Percentiles rank a stretch among this genome's conserved stretches.
Conservation (phyloP, 1,140 invertebrate species). For the Euura saliciscinereae region DNA sequence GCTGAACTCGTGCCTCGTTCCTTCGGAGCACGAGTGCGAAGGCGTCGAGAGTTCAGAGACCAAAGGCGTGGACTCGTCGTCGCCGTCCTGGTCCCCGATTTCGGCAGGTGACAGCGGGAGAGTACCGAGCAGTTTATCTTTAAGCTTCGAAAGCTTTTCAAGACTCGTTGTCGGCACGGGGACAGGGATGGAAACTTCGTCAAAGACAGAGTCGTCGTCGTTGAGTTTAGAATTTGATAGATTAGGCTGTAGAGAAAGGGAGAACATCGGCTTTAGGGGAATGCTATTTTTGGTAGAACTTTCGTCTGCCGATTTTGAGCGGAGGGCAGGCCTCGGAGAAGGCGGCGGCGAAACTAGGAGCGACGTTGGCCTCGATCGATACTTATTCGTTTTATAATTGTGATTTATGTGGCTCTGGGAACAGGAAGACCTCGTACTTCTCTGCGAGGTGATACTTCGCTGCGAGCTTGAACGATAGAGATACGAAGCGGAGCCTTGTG, state of each 20-base stretch:
- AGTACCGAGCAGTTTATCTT: conserved; percentile 54
- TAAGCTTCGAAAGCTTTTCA: conserved; percentile 52
- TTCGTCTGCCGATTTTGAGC: conserved; percentile 48
- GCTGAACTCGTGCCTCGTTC: conserved; percentile 29
- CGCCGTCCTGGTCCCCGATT: conserved; percentile 52
- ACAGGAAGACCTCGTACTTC: conserved; percentile 36
- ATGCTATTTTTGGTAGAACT: conserved; percentile 29
- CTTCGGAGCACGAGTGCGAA: conserved; percentile 37
- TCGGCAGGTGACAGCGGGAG: conserved; percentile 42
- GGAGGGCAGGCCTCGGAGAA: conserved; percentile 41
- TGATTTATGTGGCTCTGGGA: conserved; percentile 24
- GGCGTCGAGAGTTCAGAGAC: conserved; percentile 61
- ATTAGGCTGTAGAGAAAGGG: conserved; percentile 17
- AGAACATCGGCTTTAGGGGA: conserved; percentile 22
- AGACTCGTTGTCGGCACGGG: conserved; percentile 35
- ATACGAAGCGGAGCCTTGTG: conserved; percentile 46
- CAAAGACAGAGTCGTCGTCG: conserved; percentile 34
- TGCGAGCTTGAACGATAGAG: conserved; percentile 53
- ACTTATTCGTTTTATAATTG: conserved; percentile 7
- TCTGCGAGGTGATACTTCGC: conserved; percentile 47
- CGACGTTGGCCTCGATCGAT: conserved; percentile 33
- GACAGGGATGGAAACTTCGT: conserved; percentile 31
- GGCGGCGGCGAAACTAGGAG: conserved; percentile 44
- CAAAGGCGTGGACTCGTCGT: conserved; percentile 69
- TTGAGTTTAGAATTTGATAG: conserved; percentile 25